phyloP scores from a whole-genome alignment of 2,797 vertebrate species.

The Helostoma temminkii region DNA sequence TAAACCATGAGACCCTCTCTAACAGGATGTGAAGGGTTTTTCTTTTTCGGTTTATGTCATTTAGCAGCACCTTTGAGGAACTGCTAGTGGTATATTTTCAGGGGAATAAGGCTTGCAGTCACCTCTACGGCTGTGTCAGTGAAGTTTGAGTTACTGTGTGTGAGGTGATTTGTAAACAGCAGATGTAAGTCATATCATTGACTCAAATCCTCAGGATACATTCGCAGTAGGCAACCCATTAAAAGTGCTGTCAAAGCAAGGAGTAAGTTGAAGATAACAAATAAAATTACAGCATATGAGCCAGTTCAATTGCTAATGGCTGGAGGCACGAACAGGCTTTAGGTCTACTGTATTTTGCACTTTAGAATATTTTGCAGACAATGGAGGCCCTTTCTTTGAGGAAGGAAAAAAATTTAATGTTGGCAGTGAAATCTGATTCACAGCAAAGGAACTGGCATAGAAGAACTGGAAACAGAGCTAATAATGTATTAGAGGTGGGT shows the following conservation, averaged over 20 bases:
- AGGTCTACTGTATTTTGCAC: neutral
- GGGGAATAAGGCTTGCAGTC: constrained; percentile 32
- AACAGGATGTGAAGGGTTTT: neutral
- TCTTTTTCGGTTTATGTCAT: constrained; percentile 1
- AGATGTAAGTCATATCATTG: constrained; percentile 24
- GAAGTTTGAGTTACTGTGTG: constrained; percentile 13
- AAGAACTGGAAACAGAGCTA: neutral
- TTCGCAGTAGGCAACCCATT: constrained; percentile 40
- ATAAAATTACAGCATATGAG: constrained; percentile 50
- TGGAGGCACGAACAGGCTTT: constrained; percentile 10
- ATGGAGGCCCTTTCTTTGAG: neutral
- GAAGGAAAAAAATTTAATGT: constrained; percentile 5
- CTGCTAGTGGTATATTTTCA: constrained; percentile 17
- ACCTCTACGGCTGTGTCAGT: constrained; percentile 17
- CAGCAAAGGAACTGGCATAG: neutral
- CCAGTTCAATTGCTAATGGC: constrained; percentile 41
- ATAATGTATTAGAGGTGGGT: neutral
- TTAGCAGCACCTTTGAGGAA: constrained; percentile 7
- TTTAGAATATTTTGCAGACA: constrained; percentile 3
- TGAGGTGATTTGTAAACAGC: constrained; percentile 34
- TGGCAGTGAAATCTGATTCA: neutral
- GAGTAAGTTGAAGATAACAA: constrained; percentile 43
- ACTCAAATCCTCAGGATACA: constrained; percentile 53
- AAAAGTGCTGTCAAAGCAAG: constrained; percentile 44
- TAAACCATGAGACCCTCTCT: neutral